Percentiles rank a stretch among this genome's conserved stretches.
Conservation (phyloP, 2,797 vertebrate species). For the Tenualosa thibaudeaui region DNA sequence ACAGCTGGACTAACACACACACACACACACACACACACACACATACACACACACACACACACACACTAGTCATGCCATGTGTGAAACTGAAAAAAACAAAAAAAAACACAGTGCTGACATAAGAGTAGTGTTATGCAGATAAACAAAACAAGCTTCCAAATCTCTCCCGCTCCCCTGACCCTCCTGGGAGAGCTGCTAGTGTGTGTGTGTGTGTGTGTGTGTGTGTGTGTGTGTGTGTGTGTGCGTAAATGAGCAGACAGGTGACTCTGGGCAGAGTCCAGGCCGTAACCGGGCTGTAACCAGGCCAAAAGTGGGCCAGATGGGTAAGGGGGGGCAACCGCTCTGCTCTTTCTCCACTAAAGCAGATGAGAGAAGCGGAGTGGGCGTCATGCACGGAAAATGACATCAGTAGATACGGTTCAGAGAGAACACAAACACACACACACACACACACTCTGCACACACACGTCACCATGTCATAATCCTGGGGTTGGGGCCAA, state of each 20-base stretch:
- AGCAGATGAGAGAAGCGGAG: background rate
- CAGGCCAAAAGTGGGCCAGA: background rate
- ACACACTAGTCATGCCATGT: constrained; percentile 12
- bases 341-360: background rate
- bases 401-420: background rate
- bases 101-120: background rate
- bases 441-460: too few species aligned
- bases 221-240: background rate
- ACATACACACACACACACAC: background rate
- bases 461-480: too few species aligned
- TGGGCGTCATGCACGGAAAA: background rate
- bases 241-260: too few species aligned
- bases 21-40: background rate
- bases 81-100: background rate
- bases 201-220: background rate
- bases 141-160: constrained; percentile 15
- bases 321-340: background rate
- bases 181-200: background rate
- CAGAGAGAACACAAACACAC: too few species aligned
- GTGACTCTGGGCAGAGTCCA: background rate
- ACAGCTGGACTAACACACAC: background rate
- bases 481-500: too few species aligned
- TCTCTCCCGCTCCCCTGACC: constrained; percentile 9
- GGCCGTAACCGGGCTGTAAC: background rate
- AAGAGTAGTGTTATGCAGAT: background rate